Evolutionary conservation across 2,113 vertebrate genomes (phyloP).

Genomic region (Bufo gargarizans): DNA sequence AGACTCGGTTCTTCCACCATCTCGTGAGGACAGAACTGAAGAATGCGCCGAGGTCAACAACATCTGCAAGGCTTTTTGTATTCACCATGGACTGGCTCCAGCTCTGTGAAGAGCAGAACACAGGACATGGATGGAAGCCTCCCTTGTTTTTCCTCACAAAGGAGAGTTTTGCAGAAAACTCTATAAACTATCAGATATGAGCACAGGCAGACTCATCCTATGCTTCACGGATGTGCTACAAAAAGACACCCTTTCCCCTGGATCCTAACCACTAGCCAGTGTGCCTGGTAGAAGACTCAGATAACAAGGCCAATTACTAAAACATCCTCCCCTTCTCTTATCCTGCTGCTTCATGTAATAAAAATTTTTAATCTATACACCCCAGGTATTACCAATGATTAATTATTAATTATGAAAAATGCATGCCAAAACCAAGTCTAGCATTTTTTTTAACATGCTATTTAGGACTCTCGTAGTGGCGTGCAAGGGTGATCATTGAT

Average conservation of each 20-base stretch:
- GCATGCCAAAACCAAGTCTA: too few species aligned
- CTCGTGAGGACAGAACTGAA: constrained; percentile 12
- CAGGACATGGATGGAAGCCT: neutral
- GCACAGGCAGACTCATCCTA: neutral
- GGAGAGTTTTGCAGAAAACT: neutral
- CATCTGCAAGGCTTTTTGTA: constrained; percentile 13
- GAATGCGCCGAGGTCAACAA: constrained; percentile 25
- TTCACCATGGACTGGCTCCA: neutral
- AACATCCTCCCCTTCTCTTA: too few species aligned
- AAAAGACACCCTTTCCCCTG: too few species aligned
- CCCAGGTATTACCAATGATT: too few species aligned
- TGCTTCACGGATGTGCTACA: too few species aligned
- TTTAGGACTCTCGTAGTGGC: too few species aligned
- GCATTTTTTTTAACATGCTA: too few species aligned
- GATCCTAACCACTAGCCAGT: neutral
- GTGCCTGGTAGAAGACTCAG: neutral
- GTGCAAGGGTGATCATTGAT: too few species aligned
- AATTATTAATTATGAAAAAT: too few species aligned
- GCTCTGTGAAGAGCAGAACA: constrained; percentile 6
- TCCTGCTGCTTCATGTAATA: neutral
- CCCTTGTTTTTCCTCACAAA: neutral
- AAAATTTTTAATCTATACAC: neutral
- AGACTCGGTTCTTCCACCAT: neutral
- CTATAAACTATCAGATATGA: neutral
- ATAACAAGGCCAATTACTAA: neutral